Conservation (phyloP, 2,113 vertebrate species). For the Chionodraco myersi region DNA sequence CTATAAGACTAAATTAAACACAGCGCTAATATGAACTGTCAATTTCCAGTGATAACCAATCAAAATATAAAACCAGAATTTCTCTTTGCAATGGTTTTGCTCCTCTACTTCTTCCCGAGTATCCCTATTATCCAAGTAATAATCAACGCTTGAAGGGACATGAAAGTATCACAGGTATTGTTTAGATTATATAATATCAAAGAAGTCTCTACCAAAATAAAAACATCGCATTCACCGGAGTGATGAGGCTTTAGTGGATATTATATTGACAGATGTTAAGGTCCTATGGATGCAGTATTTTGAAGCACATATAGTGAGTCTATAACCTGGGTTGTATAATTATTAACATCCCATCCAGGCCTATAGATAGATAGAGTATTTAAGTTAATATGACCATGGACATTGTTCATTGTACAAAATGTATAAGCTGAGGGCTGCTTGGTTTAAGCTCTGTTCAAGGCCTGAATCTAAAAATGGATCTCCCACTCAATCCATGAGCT, state of each 20-base stretch:
- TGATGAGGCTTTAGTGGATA: neutral
- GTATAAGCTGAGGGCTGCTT: constrained; percentile 20
- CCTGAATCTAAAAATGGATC: constrained; percentile 47
- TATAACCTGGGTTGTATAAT: constrained; percentile 12
- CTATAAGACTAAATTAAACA: constrained; percentile 5
- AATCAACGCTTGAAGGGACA: neutral
- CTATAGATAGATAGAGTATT: constrained; percentile 3
- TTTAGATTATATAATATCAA: neutral
- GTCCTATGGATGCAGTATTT: neutral
- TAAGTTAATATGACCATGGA: constrained; percentile 11
- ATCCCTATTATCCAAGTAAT: neutral
- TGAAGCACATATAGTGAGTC: neutral
- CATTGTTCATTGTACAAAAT: constrained; percentile 21
- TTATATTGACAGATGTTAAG: neutral
- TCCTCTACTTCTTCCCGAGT: neutral
- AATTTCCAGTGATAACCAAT: constrained; percentile 52
- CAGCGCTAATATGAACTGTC: constrained; percentile 41
- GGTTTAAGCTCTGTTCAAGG: constrained; percentile 25
- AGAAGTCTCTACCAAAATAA: neutral
- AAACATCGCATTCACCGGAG: neutral
- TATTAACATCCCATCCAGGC: neutral
- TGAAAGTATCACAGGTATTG: neutral
- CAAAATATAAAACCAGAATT: constrained; percentile 46
- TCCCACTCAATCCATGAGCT: constrained; percentile 28
- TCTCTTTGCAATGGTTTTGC: constrained; percentile 20